Conservation (phyloP, 2,888 invertebrate species). For the Caenorhabditis sp. region DNA sequence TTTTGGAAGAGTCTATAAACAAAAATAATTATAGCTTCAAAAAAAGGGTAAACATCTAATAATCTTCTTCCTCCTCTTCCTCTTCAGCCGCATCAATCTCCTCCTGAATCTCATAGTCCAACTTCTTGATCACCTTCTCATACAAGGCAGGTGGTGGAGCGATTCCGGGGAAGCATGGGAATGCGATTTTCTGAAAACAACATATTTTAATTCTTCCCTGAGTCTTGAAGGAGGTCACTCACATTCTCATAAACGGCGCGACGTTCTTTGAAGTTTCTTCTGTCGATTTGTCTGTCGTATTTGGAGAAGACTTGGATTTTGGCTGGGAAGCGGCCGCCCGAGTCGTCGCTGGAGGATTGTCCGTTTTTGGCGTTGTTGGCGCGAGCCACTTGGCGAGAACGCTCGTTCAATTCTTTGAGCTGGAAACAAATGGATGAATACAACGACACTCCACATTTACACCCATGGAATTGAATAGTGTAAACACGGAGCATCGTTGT, state of each 20-base stretch:
- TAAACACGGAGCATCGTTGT: too few relatives aligned
- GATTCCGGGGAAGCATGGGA: constrained; percentile 69
- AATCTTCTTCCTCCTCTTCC: constrained; percentile 35
- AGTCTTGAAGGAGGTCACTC: constrained; percentile 6
- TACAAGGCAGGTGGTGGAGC: constrained; percentile 65
- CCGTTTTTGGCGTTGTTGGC: constrained; percentile 66
- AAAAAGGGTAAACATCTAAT: constrained; percentile 10
- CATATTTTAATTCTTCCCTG: too few relatives aligned
- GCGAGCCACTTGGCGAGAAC: constrained; percentile 67
- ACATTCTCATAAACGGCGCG: constrained; percentile 68
- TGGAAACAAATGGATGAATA: too few relatives aligned
- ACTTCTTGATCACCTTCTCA: constrained; percentile 58
- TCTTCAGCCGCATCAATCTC: constrained; percentile 36
- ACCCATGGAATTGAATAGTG: too few relatives aligned
- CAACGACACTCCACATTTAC: too few relatives aligned
- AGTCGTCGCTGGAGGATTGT: constrained; percentile 56
- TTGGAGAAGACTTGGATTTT: constrained; percentile 98
- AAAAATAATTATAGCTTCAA: not conserved
- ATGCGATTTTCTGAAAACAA: constrained; percentile 61
- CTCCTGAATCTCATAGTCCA: constrained; percentile 48
- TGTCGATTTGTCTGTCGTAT: constrained; percentile 96
- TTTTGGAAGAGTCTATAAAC: not conserved
- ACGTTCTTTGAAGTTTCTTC: constrained; percentile 76
- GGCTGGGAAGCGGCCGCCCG: constrained; percentile 72
- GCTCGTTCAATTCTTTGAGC: constrained; percentile 71